Evolutionary conservation across 1,140 invertebrate genomes (phyloP).

Genomic region (Drosophila setifemur): DNA sequence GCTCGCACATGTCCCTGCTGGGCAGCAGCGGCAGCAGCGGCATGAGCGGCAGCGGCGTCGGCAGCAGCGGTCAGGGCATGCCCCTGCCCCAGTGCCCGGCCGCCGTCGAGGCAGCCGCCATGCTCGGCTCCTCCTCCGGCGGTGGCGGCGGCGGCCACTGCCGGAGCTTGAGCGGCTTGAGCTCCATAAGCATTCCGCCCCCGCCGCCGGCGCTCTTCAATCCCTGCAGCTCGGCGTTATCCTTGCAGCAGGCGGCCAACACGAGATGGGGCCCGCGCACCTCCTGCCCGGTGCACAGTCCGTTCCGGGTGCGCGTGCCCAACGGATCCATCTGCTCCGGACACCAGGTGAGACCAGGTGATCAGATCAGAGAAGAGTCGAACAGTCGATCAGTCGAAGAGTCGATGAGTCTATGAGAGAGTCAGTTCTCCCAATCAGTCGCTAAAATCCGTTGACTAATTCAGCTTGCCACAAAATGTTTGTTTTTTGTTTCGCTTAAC

Average conservation of each 20-base stretch:
- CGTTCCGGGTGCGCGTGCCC: conserved; percentile 85
- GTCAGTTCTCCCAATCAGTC: conserved; percentile 23
- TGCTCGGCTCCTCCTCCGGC: conserved; percentile 27
- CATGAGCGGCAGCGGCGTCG: conserved; percentile 70
- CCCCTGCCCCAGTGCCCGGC: conserved; percentile 48
- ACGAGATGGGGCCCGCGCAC: conserved; percentile 81
- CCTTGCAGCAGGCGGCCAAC: conserved; percentile 60
- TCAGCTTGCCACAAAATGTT: conserved; percentile 76
- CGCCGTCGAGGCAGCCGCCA: conserved; percentile 43
- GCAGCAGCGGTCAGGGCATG: conserved; percentile 69
- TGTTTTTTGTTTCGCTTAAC: conserved; percentile 62
- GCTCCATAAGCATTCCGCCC: conserved; percentile 69
- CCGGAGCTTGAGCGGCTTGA: conserved; percentile 75
- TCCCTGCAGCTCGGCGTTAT: conserved; percentile 81
- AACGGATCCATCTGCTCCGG: conserved; percentile 84
- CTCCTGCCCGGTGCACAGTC: conserved; percentile 86
- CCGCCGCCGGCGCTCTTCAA: conserved; percentile 79
- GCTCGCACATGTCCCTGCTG: conserved; percentile 78
- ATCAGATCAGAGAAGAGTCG: background rate
- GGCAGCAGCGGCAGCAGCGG: conserved; percentile 71
- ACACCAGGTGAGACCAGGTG: conserved; percentile 84
- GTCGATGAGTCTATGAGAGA: background rate
- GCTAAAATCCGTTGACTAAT: conserved; percentile 77
- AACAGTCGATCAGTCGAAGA: background rate
- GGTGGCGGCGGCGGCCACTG: conserved; percentile 57